phyloP scores from a whole-genome alignment of 2,797 vertebrate genomes.

The Pseudomugil tenellus region DNA sequence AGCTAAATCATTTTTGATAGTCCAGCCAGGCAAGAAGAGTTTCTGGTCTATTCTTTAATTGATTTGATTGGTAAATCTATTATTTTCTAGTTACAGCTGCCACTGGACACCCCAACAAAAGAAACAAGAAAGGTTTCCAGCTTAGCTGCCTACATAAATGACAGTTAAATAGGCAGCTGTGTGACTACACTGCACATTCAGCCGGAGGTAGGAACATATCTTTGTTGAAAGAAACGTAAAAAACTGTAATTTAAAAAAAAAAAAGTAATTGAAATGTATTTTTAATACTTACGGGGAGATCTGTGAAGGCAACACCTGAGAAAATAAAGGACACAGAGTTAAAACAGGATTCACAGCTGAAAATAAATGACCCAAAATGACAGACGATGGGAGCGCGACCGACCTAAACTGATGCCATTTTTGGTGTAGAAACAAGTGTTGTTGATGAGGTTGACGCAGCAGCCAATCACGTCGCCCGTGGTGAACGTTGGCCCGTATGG shows the following conservation, averaged over 20 bases:
- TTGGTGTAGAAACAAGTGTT: slow-evolving; percentile 99
- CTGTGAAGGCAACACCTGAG: slow-evolving; percentile 96
- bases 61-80: not conserved
- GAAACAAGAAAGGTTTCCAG: slow-evolving; percentile 6
- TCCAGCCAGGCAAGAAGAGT: not conserved
- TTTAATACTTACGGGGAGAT: slow-evolving; percentile 93
- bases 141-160: slow-evolving; percentile 28
- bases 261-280: no score
- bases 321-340: slow-evolving; percentile 25
- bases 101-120: not conserved
- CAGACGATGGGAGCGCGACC: no score
- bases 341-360: not conserved
- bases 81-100: slow-evolving; percentile 11
- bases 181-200: not conserved
- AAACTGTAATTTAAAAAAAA: not conserved
- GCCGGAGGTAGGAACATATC: no score
- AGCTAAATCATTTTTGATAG: not conserved
- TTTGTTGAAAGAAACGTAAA: no score
- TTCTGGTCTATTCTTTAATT: not conserved
- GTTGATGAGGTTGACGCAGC: slow-evolving; percentile 99
- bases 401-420: slow-evolving; percentile 98
- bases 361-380: no score
- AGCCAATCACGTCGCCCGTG: slow-evolving; percentile 98
- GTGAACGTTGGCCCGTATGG: slow-evolving; percentile 99
- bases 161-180: slow-evolving; percentile 20